A percentile compares a stretch with the other conserved stretches of the same genome.
Conservation (phyloP, 2,113 vertebrate species). For the Ovis canadensis region DNA sequence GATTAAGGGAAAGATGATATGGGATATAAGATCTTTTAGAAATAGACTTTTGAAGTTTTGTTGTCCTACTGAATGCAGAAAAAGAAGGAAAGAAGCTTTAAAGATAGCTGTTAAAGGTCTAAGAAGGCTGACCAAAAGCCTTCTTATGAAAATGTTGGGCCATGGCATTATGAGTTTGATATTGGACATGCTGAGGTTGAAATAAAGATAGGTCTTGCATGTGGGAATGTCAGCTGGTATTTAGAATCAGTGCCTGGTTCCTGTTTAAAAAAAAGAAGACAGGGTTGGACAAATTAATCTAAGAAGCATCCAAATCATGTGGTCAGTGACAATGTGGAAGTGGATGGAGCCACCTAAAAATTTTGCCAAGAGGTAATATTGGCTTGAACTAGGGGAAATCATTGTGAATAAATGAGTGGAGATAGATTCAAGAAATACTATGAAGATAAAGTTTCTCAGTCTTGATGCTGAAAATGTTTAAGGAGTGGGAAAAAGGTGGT, state of each 20-base stretch:
- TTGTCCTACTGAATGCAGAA: background rate
- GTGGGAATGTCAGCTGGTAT: background rate
- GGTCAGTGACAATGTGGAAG: background rate
- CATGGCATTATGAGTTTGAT: background rate
- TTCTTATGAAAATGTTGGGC: background rate
- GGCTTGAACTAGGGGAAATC: background rate
- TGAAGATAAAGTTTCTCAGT: background rate
- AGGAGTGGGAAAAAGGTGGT: background rate
- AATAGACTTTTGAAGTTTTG: background rate
- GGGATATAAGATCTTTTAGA: background rate
- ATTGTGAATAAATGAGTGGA: background rate
- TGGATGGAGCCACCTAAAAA: background rate
- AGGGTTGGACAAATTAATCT: background rate
- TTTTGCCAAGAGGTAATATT: background rate
- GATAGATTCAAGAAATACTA: background rate
- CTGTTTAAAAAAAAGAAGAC: background rate
- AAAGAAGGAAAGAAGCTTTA: background rate
- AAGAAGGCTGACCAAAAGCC: background rate
- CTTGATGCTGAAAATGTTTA: background rate
- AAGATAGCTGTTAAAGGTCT: background rate
- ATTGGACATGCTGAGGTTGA: background rate
- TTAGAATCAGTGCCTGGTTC: background rate
- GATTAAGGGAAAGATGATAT: background rate
- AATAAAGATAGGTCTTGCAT: background rate
- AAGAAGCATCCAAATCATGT: background rate